A percentile compares a stretch with the other conserved stretches of the same genome.
These are phyloP conservation scores for Lepas anatifera DNA, from an alignment of 2,888 invertebrate species.

Conservation along the genomic window DNA sequence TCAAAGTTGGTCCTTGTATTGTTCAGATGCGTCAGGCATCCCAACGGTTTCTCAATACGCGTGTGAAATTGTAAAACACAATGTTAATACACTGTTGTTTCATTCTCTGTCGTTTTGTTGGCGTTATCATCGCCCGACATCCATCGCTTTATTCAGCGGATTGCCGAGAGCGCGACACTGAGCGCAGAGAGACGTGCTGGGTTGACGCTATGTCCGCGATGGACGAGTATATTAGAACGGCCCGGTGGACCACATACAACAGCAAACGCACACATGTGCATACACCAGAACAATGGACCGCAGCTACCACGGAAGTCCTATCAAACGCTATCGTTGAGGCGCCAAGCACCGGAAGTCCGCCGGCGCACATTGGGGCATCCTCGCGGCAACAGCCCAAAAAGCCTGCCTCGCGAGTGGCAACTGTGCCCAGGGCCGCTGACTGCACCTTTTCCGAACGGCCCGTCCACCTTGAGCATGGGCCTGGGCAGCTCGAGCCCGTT, in stretches of 20 bases:
- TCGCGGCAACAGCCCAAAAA: not conserved
- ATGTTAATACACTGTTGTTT: not conserved
- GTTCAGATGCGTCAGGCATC: too few relatives aligned
- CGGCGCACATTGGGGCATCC: not conserved
- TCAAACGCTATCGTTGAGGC: not conserved
- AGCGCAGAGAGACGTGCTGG: not conserved
- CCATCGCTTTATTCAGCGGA: not conserved
- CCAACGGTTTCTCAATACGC: not conserved
- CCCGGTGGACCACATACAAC: not conserved
- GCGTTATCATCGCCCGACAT: not conserved
- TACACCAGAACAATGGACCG: not conserved
- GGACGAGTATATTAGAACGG: slow-evolving; percentile 4
- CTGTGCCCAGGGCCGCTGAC: too few relatives aligned
- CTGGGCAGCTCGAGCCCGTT: too few relatives aligned
- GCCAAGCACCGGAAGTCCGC: not conserved
- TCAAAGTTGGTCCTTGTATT: too few relatives aligned
- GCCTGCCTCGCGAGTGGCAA: not conserved
- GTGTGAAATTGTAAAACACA: too few relatives aligned
- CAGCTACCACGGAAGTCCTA: not conserved
- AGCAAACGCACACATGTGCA: not conserved
- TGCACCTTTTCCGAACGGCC: too few relatives aligned
- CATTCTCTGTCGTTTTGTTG: not conserved
- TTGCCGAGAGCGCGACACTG: not conserved
- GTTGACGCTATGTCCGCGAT: not conserved
- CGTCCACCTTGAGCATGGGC: too few relatives aligned